A percentile compares a stretch with the other conserved stretches of the same genome.
Evolutionary conservation across 2,888 invertebrate species (phyloP).

Genomic region (Eulithis testata): DNA sequence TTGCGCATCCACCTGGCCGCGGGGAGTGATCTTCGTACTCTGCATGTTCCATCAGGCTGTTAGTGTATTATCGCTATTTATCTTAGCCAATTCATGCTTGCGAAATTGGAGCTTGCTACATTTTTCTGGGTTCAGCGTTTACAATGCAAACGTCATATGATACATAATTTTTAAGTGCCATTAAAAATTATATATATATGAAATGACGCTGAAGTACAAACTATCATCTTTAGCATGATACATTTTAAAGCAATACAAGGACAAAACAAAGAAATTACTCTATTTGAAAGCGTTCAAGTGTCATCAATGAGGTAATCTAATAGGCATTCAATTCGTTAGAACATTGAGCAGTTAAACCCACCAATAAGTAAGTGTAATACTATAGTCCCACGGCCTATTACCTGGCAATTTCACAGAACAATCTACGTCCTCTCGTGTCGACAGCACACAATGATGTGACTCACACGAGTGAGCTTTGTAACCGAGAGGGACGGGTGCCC

Average conservation of each 20-base stretch:
- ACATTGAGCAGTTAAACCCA: constrained; percentile 74
- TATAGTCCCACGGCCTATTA: constrained; percentile 82
- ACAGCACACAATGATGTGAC: constrained; percentile 78
- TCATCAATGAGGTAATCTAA: constrained; percentile 60
- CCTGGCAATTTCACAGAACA: constrained; percentile 85
- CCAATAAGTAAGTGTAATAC: constrained; percentile 82
- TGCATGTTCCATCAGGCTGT: not conserved
- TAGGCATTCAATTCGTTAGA: constrained; percentile 78
- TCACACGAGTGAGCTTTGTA: constrained; percentile 74
- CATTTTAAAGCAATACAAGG: not conserved
- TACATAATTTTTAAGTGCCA: too few relatives aligned
- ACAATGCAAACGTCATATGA: too few relatives aligned
- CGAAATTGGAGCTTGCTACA: not conserved
- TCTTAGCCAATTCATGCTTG: not conserved
- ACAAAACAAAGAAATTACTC: constrained; percentile 4
- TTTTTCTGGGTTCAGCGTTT: too few relatives aligned
- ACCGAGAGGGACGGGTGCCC: constrained; percentile 76
- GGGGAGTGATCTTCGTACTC: not conserved
- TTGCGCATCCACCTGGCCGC: not conserved
- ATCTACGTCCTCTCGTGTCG: constrained; percentile 77
- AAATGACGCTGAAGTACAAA: too few relatives aligned
- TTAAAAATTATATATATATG: too few relatives aligned
- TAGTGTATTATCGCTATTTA: not conserved
- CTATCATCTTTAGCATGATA: too few relatives aligned
- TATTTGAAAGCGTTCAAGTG: constrained; percentile 43